These are phyloP conservation scores for Aricia artaxerxes DNA, from an alignment of 2,888 invertebrate genomes.

Conservation along the genomic window DNA sequence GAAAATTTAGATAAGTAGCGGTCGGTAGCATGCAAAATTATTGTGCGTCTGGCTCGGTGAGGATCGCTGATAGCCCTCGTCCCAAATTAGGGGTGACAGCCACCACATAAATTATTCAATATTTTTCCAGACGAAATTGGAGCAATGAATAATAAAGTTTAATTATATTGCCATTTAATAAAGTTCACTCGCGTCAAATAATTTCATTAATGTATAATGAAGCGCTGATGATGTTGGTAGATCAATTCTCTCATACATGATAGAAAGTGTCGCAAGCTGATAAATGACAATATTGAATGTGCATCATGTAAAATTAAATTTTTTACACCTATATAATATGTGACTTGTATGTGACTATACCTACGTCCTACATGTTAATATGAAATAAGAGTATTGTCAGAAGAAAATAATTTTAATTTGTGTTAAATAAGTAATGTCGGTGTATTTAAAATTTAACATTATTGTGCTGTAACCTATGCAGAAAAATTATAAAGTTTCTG, in stretches of 20 bases:
- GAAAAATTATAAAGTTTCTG: neutral
- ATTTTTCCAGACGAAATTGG: slow-evolving; percentile 29
- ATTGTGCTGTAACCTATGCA: neutral
- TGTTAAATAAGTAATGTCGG: too few species aligned
- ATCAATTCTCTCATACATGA: neutral
- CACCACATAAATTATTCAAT: slow-evolving; percentile 32
- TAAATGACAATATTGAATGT: too few species aligned
- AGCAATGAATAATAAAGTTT: slow-evolving; percentile 26
- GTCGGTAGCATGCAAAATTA: slow-evolving; percentile 73
- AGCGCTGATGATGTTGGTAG: neutral
- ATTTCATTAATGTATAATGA: neutral
- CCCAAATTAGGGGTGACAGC: slow-evolving; percentile 57
- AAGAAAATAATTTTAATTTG: too few species aligned
- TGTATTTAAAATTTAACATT: neutral
- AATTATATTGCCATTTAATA: slow-evolving; percentile 22
- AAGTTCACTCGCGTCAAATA: slow-evolving; percentile 3
- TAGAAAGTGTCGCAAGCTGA: neutral
- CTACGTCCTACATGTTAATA: too few species aligned
- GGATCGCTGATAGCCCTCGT: slow-evolving; percentile 57
- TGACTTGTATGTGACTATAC: too few species aligned
- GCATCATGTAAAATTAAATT: too few species aligned
- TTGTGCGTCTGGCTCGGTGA: slow-evolving; percentile 65
- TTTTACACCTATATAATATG: too few species aligned
- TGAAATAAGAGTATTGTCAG: too few species aligned
- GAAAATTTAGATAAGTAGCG: slow-evolving; percentile 47